Conservation (phyloP, 2,797 vertebrate genomes). For the Pyrocephalus nanus region DNA sequence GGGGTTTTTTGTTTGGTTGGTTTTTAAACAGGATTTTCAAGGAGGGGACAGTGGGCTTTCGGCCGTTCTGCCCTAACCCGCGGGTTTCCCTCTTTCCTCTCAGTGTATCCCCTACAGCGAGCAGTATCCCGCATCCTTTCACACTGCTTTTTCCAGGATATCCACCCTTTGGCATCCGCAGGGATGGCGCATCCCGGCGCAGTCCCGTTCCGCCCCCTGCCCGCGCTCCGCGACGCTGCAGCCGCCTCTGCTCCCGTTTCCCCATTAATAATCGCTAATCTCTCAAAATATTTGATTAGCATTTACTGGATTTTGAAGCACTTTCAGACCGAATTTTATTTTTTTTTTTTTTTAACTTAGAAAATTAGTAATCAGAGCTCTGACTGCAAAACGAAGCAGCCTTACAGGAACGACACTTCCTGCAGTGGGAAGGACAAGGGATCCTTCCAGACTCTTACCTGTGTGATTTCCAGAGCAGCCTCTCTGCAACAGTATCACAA, state of each 20-base stretch:
- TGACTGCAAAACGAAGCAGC: background rate
- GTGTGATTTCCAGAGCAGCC: fast-evolving
- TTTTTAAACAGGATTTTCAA: background rate
- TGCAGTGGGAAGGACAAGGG: fast-evolving
- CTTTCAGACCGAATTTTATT: background rate
- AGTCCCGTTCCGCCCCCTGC: background rate
- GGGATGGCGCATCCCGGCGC: background rate
- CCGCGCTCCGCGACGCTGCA: background rate
- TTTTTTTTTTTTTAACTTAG: background rate
- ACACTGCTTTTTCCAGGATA: fast-evolving
- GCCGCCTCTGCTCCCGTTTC: background rate
- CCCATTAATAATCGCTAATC: background rate
- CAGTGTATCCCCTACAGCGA: background rate
- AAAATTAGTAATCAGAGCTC: background rate
- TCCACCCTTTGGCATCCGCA: background rate
- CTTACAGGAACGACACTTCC: fast-evolving
- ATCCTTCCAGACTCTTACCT: background rate
- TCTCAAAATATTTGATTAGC: background rate
- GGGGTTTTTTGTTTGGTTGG: background rate
- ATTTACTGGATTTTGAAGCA: background rate
- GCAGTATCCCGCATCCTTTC: fast-evolving
- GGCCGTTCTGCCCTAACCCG: fast-evolving
- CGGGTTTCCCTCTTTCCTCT: background rate
- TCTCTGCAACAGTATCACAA: fast-evolving
- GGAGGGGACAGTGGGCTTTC: fast-evolving